Evolutionary conservation across 2,797 vertebrate species (phyloP), one percentile per base, ranked within the genome.

Genomic region (Anisognathus igniventris): DNA sequence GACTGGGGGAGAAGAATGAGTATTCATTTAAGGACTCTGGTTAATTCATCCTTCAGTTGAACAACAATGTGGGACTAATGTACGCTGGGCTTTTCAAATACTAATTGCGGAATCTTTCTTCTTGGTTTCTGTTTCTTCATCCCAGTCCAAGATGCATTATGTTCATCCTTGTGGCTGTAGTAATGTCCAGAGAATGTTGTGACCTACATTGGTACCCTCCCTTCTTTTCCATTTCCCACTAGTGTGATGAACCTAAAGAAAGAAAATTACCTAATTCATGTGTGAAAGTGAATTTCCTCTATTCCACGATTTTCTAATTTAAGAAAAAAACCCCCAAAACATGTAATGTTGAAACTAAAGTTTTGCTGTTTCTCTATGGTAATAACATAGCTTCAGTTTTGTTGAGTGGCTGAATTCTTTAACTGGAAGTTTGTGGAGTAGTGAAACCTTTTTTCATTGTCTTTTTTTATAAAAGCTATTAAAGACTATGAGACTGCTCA

Each of bases 401-500:
- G 15, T 13, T 58, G 39, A 50, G 58, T 16, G 31, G 27, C 40
- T 80, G 31, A 51, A 20, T 80, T 84, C 15, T 92, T 76, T 3
- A 56, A 51, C 12, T 7, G 30, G 4, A 86, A 58, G 44, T 28
- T 33, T 74, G 30, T 79, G 12, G 35, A 33, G 30, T 53, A 50
- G 12, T 60, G 4, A 91, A 27, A 87, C 31, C 5, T 72, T 60
- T 72, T 56, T 66, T 51, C n/a, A 15, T 72, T 94, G 25, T 28
- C 19, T 79, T 88, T 48, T 78, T 77, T 80, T 8, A 73, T 48
- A 57, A 64, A 98, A 99, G 99, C 99, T 86, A 98, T 99, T 97
- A 98, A 97, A 82, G 99, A 99, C 97, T 99, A 98, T 25, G 99
- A 99, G 97, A 98, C 96, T 8, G 99, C 99, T 19, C 98, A 98